Percentiles rank a stretch among this genome's conserved stretches.
Conservation (phyloP, 2,888 invertebrate genomes). For the Stictocephala bisonia region DNA sequence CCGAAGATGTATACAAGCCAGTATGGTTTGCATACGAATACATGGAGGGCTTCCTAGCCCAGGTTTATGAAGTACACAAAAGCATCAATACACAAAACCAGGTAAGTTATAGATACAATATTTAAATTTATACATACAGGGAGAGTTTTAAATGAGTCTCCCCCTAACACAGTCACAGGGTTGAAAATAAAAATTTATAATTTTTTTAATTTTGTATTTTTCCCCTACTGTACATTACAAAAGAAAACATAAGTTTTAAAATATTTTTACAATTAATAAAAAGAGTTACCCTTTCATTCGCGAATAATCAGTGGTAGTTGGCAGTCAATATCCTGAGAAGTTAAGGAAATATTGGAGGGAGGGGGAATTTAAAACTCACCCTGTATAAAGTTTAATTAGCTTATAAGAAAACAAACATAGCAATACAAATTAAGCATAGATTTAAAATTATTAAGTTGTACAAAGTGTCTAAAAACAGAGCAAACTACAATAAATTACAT, state of each 20-base stretch:
- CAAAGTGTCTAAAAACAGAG: too few species aligned
- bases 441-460: too few species aligned
- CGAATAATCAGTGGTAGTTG: too few species aligned
- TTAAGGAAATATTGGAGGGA: too few species aligned
- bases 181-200: constrained; percentile 31
- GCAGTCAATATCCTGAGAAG: too few species aligned
- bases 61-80: constrained; percentile 51
- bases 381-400: too few species aligned
- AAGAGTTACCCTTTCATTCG: too few species aligned
- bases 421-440: too few species aligned
- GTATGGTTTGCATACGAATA: constrained; percentile 66
- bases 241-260: constrained; percentile 13
- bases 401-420: too few species aligned
- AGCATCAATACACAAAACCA: constrained; percentile 51
- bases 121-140: constrained; percentile 13
- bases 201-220: constrained; percentile 13
- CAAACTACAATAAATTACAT: too few species aligned
- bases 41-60: constrained; percentile 65
- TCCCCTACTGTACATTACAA: constrained; percentile 4
- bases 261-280: background rate
- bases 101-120: background rate
- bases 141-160: background rate
- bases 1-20: constrained; percentile 62
- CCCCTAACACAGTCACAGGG: constrained; percentile 41
- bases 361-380: too few species aligned